Evolutionary conservation across 2,888 invertebrate genomes (phyloP).

Genomic region (Plagiodera versicolora): DNA sequence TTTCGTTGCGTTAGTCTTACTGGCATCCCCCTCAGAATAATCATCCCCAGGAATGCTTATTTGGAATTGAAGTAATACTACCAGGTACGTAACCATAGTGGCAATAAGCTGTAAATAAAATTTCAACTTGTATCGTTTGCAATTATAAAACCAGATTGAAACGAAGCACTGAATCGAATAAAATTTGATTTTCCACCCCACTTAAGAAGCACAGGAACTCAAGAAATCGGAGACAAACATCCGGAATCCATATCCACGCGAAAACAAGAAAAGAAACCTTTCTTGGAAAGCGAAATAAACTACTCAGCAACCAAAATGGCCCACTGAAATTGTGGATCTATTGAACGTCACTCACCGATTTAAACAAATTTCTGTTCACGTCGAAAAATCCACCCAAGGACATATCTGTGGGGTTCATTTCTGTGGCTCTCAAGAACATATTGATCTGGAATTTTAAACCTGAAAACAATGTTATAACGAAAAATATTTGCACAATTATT

Average conservation of each 20-base stretch:
- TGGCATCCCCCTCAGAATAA: no score
- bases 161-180: not conserved
- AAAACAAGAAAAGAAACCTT: not conserved
- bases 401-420: constrained; percentile 76
- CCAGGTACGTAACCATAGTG: constrained; percentile 76
- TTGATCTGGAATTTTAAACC: constrained; percentile 57
- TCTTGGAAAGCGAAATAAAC: not conserved
- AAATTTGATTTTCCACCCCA: no score
- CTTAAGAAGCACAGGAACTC: not conserved
- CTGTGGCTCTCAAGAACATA: constrained; percentile 75
- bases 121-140: constrained; percentile 7
- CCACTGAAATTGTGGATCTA: not conserved
- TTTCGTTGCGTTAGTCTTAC: not conserved
- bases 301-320: not conserved
- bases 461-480: no score
- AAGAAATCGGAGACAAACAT: constrained; percentile 13
- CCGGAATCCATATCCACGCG: constrained; percentile 1
- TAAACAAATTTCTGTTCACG: constrained; percentile 71
- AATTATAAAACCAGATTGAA: not conserved
- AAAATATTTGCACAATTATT: no score
- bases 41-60: constrained; percentile 75
- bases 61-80: constrained; percentile 74
- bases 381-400: constrained; percentile 74
- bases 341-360: constrained; percentile 60
- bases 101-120: constrained; percentile 62